Percentiles rank a stretch among this genome's conserved stretches.
Evolutionary conservation across 2,888 invertebrate genomes (phyloP).

Genomic region (Cyclophora punctaria): DNA sequence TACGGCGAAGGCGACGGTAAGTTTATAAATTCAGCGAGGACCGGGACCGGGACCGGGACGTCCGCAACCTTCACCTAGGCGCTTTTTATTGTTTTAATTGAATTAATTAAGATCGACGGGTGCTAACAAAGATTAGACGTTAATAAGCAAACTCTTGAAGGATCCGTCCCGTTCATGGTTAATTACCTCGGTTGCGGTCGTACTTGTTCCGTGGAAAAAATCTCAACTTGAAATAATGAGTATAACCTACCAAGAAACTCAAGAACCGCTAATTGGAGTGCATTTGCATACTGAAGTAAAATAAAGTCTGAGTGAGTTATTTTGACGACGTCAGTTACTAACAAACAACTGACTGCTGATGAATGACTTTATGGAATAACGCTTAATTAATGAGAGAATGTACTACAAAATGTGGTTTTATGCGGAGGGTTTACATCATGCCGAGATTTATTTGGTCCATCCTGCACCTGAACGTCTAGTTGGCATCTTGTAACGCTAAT

Average conservation of each 20-base stretch:
- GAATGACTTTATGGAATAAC: constrained; percentile 15
- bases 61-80: constrained; percentile 69
- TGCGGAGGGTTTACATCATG: too few species aligned
- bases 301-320: constrained; percentile 59
- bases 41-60: constrained; percentile 45
- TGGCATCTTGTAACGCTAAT: constrained; percentile 3
- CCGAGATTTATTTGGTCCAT: too few species aligned
- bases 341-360: constrained; percentile 35
- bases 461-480: too few species aligned
- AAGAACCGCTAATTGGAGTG: constrained; percentile 66
- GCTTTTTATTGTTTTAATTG: constrained; percentile 63
- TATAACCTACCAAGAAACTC: constrained; percentile 60
- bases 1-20: constrained; percentile 67
- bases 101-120: constrained; percentile 67
- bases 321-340: constrained; percentile 52
- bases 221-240: constrained; percentile 64
- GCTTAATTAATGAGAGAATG: constrained; percentile 11
- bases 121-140: constrained; percentile 65
- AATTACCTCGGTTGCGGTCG: constrained; percentile 50
- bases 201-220: constrained; percentile 39
- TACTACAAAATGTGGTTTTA: background rate
- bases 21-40: constrained; percentile 70
- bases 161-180: constrained; percentile 60
- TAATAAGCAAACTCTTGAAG: constrained; percentile 65
- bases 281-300: constrained; percentile 70